Evolutionary conservation across 1,140 invertebrate species (phyloP), one percentile per base, ranked within the genome.

Genomic region (Bacillus rossius): DNA sequence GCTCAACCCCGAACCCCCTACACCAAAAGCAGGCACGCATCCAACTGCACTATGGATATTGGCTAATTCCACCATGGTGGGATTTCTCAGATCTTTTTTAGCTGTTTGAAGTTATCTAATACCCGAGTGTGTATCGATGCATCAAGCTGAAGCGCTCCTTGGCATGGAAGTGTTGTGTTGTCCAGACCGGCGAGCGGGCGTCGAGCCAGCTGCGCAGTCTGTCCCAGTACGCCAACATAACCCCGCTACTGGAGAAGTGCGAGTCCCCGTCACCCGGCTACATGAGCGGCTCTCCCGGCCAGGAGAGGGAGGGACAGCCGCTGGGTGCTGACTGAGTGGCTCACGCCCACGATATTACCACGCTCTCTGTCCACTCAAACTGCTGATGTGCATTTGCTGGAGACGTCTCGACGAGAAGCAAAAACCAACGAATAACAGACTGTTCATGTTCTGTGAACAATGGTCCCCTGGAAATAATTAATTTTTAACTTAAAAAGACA

Each of bases 231-330:
- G 37, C 77, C 45, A 77, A 76, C 57, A 75, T 79, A 14, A 76
- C 77, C 19, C 75, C 78, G 10, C 74, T 79, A 34, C 67, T 74
- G 41, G 75, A 79, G 64, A 76, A 79, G 65, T 75, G 74, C 62
- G 76, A 79, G 59, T 78, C 78, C 22, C 73, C 79, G 1, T 78
- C 77, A 58, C 77, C 79, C 14, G 76, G 76, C 54, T 78, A 80
- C 62, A 77, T 78, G 72, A 80, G 77, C 57, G 72, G 74, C 48
- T 73, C 77, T 8, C 74, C 77, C 45, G 74, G 76, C 48, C 74
- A 75, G 41, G 61, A 64, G 25, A 38, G 49, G 16, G 49, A 59
- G 48, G 50, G 48, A 13, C 57, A 59, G 13, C 45, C 55, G 17
- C 26, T 57, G 17, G 49, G 23, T n/a, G 13, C 10, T 13, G 17